phyloP scores from a whole-genome alignment of 1,140 invertebrate genomes.

The Akabosia matsudoensis region DNA sequence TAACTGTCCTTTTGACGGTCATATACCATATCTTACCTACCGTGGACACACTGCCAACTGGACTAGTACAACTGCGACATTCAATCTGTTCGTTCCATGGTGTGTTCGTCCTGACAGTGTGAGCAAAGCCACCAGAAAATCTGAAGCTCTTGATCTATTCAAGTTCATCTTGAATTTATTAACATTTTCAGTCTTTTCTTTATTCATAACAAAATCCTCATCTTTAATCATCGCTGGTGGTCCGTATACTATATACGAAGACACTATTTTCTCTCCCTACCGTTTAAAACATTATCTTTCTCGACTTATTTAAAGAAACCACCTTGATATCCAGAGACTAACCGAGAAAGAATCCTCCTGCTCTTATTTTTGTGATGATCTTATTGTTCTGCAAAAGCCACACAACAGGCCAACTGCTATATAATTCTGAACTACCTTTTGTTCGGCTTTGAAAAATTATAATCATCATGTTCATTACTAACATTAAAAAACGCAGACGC shows the following conservation, averaged over 20 bases:
- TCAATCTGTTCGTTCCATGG: too few relatives aligned
- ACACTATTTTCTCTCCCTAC: neutral
- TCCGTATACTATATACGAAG: constrained; percentile 14
- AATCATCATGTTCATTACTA: constrained; percentile 5
- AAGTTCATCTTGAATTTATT: too few relatives aligned
- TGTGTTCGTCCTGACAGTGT: too few relatives aligned
- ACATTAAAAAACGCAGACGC: neutral
- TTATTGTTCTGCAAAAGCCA: constrained; percentile 4
- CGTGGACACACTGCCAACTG: neutral
- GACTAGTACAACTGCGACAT: too few relatives aligned
- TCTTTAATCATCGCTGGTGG: constrained; percentile 38
- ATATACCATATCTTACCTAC: constrained; percentile 16
- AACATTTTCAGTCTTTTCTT: neutral
- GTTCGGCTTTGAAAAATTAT: too few relatives aligned
- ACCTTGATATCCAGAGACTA: too few relatives aligned
- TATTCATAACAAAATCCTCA: constrained; percentile 17
- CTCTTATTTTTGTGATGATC: neutral
- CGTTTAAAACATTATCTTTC: too few relatives aligned
- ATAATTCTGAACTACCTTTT: too few relatives aligned
- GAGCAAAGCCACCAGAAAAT: too few relatives aligned
- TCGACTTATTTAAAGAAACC: too few relatives aligned
- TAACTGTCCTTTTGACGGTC: constrained; percentile 17
- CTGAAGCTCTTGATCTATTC: too few relatives aligned
- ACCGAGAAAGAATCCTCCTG: constrained; percentile 6
- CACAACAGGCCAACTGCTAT: neutral